These are phyloP conservation scores for Bombylius discolor DNA, from an alignment of 2,888 invertebrate genomes.

Conservation along the genomic window DNA sequence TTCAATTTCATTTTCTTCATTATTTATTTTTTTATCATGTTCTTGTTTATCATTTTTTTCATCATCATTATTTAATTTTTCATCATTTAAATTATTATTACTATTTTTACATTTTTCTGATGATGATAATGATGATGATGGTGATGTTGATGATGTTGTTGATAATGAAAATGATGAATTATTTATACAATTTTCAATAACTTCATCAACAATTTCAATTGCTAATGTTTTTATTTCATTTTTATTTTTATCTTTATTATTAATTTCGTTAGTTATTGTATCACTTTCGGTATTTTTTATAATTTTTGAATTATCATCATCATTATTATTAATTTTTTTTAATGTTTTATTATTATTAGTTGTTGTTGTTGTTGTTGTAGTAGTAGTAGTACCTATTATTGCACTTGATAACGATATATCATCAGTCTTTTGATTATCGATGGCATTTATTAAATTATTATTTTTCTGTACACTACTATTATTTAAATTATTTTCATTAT, in stretches of 20 bases:
- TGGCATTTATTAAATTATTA: constrained; percentile 16
- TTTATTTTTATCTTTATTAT: constrained; percentile 15
- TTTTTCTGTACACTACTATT: constrained; percentile 11
- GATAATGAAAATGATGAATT: constrained; percentile 9
- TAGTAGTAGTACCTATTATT: constrained; percentile 19
- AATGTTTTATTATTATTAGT: background rate
- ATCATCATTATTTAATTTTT: background rate
- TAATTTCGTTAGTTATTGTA: constrained; percentile 6
- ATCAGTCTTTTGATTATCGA: constrained; percentile 36
- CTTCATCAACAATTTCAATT: constrained; percentile 29
- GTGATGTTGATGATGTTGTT: constrained; percentile 14
- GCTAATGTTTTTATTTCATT: constrained; percentile 20
- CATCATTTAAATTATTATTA: background rate
- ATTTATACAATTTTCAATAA: constrained; percentile 25
- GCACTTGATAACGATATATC: constrained; percentile 26
- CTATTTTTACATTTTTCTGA: background rate
- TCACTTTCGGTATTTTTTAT: constrained; percentile 1
- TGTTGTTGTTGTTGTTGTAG: constrained; percentile 6
- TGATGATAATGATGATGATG: constrained; percentile 13
- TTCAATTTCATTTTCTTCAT: constrained; percentile 26
- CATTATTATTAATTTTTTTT: too few relatives aligned
- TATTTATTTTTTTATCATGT: constrained; percentile 40
- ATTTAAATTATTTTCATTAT: constrained; percentile 18
- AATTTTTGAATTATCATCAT: too few relatives aligned
- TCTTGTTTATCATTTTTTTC: constrained; percentile 18